Percentiles rank a stretch among this genome's conserved stretches.
These are phyloP conservation scores for Lepidochitona cinerea DNA, from an alignment of 2,888 invertebrate species.

Conservation along the genomic window DNA sequence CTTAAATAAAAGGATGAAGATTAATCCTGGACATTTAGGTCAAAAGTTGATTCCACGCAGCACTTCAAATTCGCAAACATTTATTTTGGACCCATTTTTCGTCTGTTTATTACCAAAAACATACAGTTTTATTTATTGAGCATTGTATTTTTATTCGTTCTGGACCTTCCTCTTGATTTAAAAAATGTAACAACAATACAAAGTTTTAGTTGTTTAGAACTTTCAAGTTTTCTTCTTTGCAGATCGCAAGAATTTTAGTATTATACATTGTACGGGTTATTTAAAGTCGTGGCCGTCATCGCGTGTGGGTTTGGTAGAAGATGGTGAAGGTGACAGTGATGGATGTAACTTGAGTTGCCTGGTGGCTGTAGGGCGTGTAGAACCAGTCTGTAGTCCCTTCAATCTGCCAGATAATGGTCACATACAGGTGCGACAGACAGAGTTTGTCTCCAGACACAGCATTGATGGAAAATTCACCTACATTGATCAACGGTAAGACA, in stretches of 20 bases:
- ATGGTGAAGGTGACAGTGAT: slow-evolving; percentile 76
- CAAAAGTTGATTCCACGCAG: too few relatives aligned
- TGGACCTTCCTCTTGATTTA: too few relatives aligned
- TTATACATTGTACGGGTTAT: slow-evolving; percentile 94
- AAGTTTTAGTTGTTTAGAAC: too few relatives aligned
- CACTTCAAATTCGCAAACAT: too few relatives aligned
- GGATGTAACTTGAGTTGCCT: slow-evolving; percentile 85
- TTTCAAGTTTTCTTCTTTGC: slow-evolving; percentile 47
- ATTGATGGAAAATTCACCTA: slow-evolving; percentile 93
- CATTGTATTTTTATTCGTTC: too few relatives aligned
- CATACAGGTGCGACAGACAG: slow-evolving; percentile 56
- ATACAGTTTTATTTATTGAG: too few relatives aligned
- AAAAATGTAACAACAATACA: too few relatives aligned
- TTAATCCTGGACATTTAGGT: too few relatives aligned
- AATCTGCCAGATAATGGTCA: slow-evolving; percentile 68
- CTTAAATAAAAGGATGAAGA: too few relatives aligned
- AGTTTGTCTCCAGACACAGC: slow-evolving; percentile 86
- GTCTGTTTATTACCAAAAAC: too few relatives aligned
- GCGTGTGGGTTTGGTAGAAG: slow-evolving; percentile 81
- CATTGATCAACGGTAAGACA: slow-evolving; percentile 86
- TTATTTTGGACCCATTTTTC: too few relatives aligned
- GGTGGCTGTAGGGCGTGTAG: slow-evolving; percentile 87
- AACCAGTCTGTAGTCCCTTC: slow-evolving; percentile 74
- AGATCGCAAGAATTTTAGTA: slow-evolving; percentile 85
- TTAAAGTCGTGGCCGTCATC: slow-evolving; percentile 91